Conservation (phyloP, 2,888 invertebrate genomes). For the Drosophila multiciliata region DNA sequence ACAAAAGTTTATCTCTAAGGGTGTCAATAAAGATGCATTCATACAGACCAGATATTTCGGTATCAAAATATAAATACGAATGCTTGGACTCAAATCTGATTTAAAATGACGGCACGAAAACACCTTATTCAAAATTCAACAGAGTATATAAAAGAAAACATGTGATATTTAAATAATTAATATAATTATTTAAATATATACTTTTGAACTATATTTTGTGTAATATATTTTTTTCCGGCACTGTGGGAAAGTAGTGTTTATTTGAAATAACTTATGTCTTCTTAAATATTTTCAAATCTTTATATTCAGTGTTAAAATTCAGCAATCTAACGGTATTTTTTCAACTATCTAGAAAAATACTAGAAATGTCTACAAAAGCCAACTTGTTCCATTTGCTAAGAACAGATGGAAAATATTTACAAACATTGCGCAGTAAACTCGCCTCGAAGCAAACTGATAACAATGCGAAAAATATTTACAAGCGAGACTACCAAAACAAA, state of each 20-base stretch:
- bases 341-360: constrained; percentile 7
- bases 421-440: constrained; percentile 61
- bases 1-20: no score
- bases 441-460: constrained; percentile 32
- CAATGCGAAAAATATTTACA: constrained; percentile 61
- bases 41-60: no score
- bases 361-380: constrained; percentile 18
- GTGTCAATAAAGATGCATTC: no score
- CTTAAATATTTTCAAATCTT: neutral
- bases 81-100: neutral
- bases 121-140: neutral
- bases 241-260: neutral
- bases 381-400: constrained; percentile 54
- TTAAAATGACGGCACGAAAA: neutral
- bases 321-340: constrained; percentile 28
- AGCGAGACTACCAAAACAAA: constrained; percentile 65
- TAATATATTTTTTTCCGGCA: neutral
- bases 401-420: constrained; percentile 63
- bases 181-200: no score
- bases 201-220: no score
- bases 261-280: neutral
- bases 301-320: neutral
- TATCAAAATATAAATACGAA: neutral
- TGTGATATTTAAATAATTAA: no score
- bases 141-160: neutral